phyloP scores from a whole-genome alignment of 2,888 invertebrate species.

The Eumerus sabulonum region DNA sequence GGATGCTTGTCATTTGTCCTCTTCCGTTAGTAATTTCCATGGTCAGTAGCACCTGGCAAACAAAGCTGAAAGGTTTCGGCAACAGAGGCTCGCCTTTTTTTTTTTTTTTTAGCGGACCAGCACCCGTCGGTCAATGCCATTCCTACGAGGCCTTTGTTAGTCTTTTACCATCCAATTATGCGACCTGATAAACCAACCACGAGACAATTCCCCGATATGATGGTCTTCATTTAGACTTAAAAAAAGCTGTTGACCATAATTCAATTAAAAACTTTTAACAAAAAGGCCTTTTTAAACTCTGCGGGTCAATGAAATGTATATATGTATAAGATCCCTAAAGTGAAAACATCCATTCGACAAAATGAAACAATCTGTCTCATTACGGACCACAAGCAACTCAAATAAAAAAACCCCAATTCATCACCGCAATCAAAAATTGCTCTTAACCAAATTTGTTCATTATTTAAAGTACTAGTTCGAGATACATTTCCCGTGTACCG shows the following conservation, averaged over 20 bases:
- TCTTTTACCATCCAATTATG: too few relatives aligned
- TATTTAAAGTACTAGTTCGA: conserved; percentile 38
- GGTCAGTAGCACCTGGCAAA: too few relatives aligned
- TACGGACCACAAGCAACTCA: conserved; percentile 23
- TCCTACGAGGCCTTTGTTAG: too few relatives aligned
- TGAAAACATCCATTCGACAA: conserved; percentile 21
- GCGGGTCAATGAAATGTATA: background rate
- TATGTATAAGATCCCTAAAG: background rate
- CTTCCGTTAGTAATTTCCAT: too few relatives aligned
- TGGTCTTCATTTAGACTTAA: too few relatives aligned
- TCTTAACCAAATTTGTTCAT: conserved; percentile 46
- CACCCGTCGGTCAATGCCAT: too few relatives aligned
- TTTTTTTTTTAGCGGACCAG: too few relatives aligned
- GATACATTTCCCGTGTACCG: conserved; percentile 12
- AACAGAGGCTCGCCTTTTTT: too few relatives aligned
- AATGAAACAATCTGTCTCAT: conserved; percentile 40
- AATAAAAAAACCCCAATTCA: conserved; percentile 33
- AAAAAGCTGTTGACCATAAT: background rate
- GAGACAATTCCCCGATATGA: too few relatives aligned
- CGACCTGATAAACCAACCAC: too few relatives aligned
- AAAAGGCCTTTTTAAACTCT: conserved; percentile 16
- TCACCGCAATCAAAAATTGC: conserved; percentile 39
- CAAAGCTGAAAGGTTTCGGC: too few relatives aligned
- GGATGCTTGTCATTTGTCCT: too few relatives aligned
- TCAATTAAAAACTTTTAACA: conserved; percentile 30